Evolutionary conservation across 92 coral and sea anemone genomes (phyloP).

Genomic region (Galaxea fascicularis): DNA sequence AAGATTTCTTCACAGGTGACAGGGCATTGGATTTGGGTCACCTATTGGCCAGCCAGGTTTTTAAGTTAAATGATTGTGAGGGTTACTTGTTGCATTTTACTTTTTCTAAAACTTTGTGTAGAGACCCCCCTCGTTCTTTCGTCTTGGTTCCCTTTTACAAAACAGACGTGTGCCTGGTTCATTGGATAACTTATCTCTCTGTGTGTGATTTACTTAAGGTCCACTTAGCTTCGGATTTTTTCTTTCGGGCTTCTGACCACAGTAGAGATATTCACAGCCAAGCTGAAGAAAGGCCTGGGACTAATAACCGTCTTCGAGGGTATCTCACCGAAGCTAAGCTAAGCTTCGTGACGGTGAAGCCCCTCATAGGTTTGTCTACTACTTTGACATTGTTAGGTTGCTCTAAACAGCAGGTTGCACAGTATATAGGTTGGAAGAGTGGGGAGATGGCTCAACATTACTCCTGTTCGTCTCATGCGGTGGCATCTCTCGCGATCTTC

Average conservation of each 20-base stretch:
- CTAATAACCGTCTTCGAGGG: conserved; percentile 45
- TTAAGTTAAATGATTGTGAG: conserved; percentile 12
- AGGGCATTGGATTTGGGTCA: too few species aligned
- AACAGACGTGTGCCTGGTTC: conserved; percentile 30
- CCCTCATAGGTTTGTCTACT: conserved; percentile 64
- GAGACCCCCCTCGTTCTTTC: conserved; percentile 30
- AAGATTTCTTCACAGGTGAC: too few species aligned
- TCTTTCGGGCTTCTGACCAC: conserved; percentile 58
- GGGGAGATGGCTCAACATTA: conserved; percentile 9
- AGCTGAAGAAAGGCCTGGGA: conserved; percentile 47
- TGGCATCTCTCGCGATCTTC: background rate
- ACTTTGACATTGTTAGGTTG: conserved; percentile 56
- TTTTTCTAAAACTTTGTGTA: conserved; percentile 28
- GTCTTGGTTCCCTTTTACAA: conserved; percentile 25
- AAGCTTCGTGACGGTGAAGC: conserved; percentile 46
- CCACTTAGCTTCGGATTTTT: conserved; percentile 36
- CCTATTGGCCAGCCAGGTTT: too few species aligned
- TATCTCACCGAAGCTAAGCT: conserved; percentile 39
- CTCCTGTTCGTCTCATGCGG: conserved; percentile 26
- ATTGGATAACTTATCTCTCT: conserved; percentile 42
- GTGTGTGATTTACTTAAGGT: conserved; percentile 22
- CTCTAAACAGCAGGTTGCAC: conserved; percentile 35
- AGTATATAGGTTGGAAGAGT: conserved; percentile 55
- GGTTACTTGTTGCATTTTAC: conserved; percentile 50
- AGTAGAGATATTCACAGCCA: conserved; percentile 36